Evolutionary conservation across 30 jellyfish, hydroid and myxozoan species (phyloP), one percentile per base, ranked within the genome.

Genomic region (Turritopsis rubra): DNA sequence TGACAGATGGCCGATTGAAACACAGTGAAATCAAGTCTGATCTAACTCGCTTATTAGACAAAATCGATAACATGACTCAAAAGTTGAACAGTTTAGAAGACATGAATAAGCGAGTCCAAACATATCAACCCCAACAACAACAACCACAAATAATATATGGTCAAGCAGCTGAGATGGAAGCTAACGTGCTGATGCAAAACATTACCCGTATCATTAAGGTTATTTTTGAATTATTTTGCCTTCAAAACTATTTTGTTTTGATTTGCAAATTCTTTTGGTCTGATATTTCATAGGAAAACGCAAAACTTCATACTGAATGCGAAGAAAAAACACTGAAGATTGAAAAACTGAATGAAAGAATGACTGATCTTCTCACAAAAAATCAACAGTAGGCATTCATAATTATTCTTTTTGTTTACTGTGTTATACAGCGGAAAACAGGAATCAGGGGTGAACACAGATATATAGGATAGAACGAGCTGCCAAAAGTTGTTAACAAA

Each of bases 151-250:
- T 60, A 18, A 8, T 68, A n/a, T 68, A 7, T 19, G 19, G 19
- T 25, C 78, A 41, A 78, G 88, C 91, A 20, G 72, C 60, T 52
- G 96, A 89, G 27, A 89, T 89, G 96, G 96, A 89, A 66, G 94
- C 96, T 20, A 79, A 91, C 7, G 88, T 81, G 23, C 70, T 89
- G 16, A 77, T 88, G 28, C 82, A 88, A 21, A 89, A 89, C 60
- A 89, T 89, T n/a, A 74, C 28, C 75, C 72, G 94, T 52, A 89
- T 89, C 78, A 7, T 89, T 7, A 86, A 89, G 86, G 96, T 88
- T 66, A 65, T 21, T 41, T 41, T 41, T 41, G 9, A 41, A 13
- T 41, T 3, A 41, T 41, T 5, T 41, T 41, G 60, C 60, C 13
- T 41, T 41, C 13, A 41, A n/a, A n/a, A n/a, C n/a, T 13, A 13